Base-by-base conservation (phyloP, 2,113 vertebrate genomes). In the Scomber scombrus region DNA sequence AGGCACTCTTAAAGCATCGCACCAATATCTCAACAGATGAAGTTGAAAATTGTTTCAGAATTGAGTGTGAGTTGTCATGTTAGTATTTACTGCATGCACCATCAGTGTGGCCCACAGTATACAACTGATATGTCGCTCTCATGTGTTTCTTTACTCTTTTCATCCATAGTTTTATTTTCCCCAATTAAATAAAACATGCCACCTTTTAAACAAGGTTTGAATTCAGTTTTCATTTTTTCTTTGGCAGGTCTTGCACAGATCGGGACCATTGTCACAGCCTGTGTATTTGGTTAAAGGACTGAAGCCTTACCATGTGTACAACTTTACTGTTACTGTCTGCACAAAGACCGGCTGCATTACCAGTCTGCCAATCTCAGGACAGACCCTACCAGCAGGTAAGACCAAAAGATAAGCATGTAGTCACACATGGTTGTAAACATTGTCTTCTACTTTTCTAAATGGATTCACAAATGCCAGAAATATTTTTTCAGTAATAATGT, bases 241-340 rank as follows among this genome's bases (percentile, higher is more conserved):
- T 80, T 92, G 68, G 16, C 82, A 99, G 97, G 95, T 96, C 12
- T 81, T 97, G 61, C 92, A 96, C 60, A 92, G 87, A 12, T 90
- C 92, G 0, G 92, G 93, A 66, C 82, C 95, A 23, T 86, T 68
- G 0, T 78, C 81, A 67, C 88, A 94, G 2, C 86, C 91, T 8
- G 92, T 82, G 73, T 96, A 95, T 11, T 0, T 93, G 4, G 95
- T 81, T 3, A 81, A 64, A 7, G 96, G 93, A 70, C 81, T 98
- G 83, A 95, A 96, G 87, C 95, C 97, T 19, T 97, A 96, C 71
- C 87, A 82, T 15, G 76, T 18, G 0, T 98, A 98, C 84, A 92
- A 86, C 88, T 97, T 98, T 18, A 96, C 96, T 23, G 26, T 98
- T 56, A 96, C 96, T 13, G 81, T 98, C 82, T 99, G 97, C 93